A percentile compares a stretch with the other conserved stretches of the same genome.
Evolutionary conservation across 2,888 invertebrate genomes (phyloP).

Genomic region (Actias luna): DNA sequence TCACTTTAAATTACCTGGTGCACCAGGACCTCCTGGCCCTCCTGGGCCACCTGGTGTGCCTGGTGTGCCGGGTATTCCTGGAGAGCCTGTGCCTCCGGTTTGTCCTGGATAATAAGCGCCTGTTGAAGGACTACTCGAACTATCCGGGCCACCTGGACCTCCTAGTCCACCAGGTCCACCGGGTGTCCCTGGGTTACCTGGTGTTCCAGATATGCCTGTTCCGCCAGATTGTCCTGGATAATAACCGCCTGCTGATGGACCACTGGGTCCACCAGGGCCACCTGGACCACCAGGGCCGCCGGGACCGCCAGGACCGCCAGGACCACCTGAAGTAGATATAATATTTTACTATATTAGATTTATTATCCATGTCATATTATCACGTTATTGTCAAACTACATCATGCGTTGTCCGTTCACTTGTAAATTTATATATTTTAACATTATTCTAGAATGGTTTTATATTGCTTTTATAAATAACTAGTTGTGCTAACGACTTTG

Average conservation of each 20-base stretch:
- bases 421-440: no score
- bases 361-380: no score
- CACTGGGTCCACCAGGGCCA: constrained; percentile 56
- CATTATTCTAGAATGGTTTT: no score
- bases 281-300: constrained; percentile 56
- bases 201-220: constrained; percentile 37
- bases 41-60: constrained; percentile 39
- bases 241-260: constrained; percentile 35
- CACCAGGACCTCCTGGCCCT: constrained; percentile 38
- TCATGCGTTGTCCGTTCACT: no score
- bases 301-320: constrained; percentile 46
- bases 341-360: no score
- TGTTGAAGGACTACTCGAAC: constrained; percentile 60
- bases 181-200: constrained; percentile 37
- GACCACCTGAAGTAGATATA: constrained; percentile 34
- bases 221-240: constrained; percentile 35
- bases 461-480: no score
- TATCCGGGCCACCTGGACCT: constrained; percentile 28
- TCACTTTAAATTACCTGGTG: constrained; percentile 39
- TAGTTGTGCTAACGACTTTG: no score
- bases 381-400: no score
- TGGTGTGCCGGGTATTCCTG: constrained; percentile 40
- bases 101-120: constrained; percentile 35
- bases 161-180: constrained; percentile 37
- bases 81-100: constrained; percentile 35